These are phyloP conservation scores for Naja naja DNA, from an alignment of 2,113 vertebrate species.

Conservation along the genomic window DNA sequence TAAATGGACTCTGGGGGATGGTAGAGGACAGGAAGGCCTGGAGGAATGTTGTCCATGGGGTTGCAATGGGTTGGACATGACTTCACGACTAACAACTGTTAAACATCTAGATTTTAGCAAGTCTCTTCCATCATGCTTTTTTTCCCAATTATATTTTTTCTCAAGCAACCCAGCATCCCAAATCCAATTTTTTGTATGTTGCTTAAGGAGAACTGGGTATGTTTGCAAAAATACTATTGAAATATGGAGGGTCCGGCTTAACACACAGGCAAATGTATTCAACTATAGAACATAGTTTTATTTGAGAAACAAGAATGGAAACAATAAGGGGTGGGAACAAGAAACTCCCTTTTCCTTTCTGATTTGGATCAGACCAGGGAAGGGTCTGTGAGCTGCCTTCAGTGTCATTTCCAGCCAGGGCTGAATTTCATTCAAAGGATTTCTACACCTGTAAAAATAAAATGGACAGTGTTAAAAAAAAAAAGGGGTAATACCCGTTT, in stretches of 20 bases:
- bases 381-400: slow-evolving; percentile 42
- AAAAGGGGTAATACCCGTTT: too few relatives aligned
- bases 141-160: background rate
- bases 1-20: too few relatives aligned
- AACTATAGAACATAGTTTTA: slow-evolving; percentile 66
- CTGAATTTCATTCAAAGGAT: background rate
- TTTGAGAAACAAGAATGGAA: slow-evolving; percentile 66
- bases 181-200: background rate
- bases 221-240: background rate
- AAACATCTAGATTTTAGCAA: background rate
- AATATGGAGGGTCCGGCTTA: background rate
- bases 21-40: too few relatives aligned
- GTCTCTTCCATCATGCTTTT: background rate
- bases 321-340: slow-evolving; percentile 41
- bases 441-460: slow-evolving; percentile 55
- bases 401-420: slow-evolving; percentile 31
- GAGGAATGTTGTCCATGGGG: too few relatives aligned
- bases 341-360: slow-evolving; percentile 44
- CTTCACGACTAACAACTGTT: too few relatives aligned
- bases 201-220: background rate
- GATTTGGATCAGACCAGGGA: slow-evolving; percentile 21
- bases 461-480: background rate
- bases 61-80: too few relatives aligned
- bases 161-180: background rate
- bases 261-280: background rate